A percentile compares a stretch with the other conserved stretches of the same genome.
Conservation (phyloP, 2,113 vertebrate species). For the Phalacrocorax aristotelis region DNA sequence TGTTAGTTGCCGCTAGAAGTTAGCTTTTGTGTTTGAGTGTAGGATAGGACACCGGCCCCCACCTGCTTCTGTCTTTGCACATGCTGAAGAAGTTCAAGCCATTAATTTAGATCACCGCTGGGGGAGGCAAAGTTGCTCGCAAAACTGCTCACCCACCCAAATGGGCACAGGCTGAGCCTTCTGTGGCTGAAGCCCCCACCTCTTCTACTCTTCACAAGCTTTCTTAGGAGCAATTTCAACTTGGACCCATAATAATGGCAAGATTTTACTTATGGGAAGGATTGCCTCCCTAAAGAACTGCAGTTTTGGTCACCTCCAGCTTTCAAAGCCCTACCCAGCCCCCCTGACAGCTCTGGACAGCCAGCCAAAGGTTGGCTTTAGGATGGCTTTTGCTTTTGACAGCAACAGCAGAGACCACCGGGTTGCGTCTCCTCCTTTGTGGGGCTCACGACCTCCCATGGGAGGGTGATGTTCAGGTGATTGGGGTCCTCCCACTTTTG, state of each 20-base stretch:
- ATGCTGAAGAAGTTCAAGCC: not conserved
- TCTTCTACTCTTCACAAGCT: slow-evolving; percentile 24
- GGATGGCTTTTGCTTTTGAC: not conserved
- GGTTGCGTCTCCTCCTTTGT: not conserved
- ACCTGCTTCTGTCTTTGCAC: not conserved
- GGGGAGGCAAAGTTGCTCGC: not conserved
- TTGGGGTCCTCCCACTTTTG: not conserved
- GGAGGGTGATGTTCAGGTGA: not conserved
- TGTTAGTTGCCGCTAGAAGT: not conserved
- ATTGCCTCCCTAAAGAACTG: not conserved
- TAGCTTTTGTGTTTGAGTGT: not conserved
- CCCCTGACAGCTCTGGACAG: not conserved
- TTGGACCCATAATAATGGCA: not conserved
- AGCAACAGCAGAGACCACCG: not conserved
- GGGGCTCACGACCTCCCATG: not conserved
- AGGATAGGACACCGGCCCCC: not conserved
- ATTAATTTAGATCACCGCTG: not conserved
- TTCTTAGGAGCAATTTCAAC: slow-evolving; percentile 46
- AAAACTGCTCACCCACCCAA: not conserved
- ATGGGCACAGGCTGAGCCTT: not conserved
- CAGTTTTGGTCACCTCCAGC: not conserved
- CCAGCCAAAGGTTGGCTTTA: not conserved
- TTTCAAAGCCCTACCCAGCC: not conserved
- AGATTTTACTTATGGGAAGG: not conserved
- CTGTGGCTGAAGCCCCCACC: not conserved